These are phyloP conservation scores for Rhinoraja longicauda DNA, from an alignment of 2,797 vertebrate genomes.

Conservation along the genomic window DNA sequence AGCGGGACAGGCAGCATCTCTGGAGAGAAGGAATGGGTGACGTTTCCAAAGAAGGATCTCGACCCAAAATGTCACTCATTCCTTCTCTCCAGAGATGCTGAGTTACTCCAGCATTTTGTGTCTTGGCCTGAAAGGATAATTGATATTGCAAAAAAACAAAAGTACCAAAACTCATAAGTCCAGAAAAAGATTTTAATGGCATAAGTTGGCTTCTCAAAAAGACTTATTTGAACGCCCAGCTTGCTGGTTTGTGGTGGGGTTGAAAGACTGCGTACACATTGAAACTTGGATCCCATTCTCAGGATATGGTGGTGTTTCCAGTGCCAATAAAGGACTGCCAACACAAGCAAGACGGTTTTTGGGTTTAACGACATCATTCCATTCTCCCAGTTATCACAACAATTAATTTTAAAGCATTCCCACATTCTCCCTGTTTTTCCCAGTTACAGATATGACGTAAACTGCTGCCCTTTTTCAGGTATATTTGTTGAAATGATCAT, in stretches of 20 bases:
- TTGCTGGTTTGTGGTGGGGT: conserved; percentile 18
- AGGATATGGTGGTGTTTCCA: conserved; percentile 18
- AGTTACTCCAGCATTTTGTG: no score
- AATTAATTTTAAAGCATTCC: conserved; percentile 18
- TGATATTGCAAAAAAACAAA: neutral
- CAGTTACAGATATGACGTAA: neutral
- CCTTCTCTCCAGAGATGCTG: no score
- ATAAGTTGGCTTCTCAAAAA: neutral
- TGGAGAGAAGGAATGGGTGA: no score
- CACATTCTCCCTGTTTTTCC: neutral
- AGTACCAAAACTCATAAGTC: neutral
- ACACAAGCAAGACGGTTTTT: conserved; percentile 21
- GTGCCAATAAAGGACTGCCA: conserved; percentile 32
- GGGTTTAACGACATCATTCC: conserved; percentile 13
- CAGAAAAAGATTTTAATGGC: neutral
- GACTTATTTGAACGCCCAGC: neutral
- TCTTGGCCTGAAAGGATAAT: no score
- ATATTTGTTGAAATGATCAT: neutral
- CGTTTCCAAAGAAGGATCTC: no score
- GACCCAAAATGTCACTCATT: no score
- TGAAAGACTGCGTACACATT: neutral
- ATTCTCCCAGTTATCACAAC: conserved; percentile 10
- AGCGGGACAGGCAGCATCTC: no score
- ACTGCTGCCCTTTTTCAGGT: neutral
- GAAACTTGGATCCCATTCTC: neutral